A percentile compares a stretch with the other conserved stretches of the same genome.
Evolutionary conservation across 1,140 invertebrate genomes (phyloP).

Genomic region (Bombus pascuorum): DNA sequence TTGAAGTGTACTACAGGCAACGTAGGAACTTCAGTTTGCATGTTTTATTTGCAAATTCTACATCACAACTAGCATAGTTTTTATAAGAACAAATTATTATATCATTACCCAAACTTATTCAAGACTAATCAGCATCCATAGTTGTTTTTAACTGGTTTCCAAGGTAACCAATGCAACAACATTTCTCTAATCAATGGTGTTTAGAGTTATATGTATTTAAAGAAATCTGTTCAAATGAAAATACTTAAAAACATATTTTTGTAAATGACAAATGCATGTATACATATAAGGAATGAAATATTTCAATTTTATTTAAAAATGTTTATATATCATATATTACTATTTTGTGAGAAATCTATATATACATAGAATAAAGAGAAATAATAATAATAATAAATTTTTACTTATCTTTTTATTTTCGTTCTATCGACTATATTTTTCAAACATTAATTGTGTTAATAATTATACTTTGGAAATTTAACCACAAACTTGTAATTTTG

Average conservation of each 20-base stretch:
- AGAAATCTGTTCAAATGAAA: background rate
- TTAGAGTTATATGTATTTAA: background rate
- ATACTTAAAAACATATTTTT: background rate
- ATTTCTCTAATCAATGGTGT: conserved; percentile 54
- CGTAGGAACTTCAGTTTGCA: conserved; percentile 79
- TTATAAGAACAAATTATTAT: conserved; percentile 42
- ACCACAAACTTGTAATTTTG: background rate
- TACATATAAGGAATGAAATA: background rate
- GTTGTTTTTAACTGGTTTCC: conserved; percentile 68
- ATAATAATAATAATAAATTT: conserved; percentile 8
- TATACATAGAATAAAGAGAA: conserved; percentile 18
- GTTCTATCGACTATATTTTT: background rate
- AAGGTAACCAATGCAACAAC: conserved; percentile 57
- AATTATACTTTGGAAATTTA: background rate
- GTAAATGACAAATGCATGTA: background rate
- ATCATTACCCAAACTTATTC: conserved; percentile 49
- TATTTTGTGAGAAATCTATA: background rate
- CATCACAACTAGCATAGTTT: conserved; percentile 48
- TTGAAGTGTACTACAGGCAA: conserved; percentile 77
- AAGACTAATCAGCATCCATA: conserved; percentile 63
- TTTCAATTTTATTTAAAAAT: background rate
- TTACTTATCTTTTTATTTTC: conserved; percentile 39
- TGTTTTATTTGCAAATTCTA: conserved; percentile 68
- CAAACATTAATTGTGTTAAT: background rate
- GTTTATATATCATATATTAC: background rate